These are phyloP conservation scores for Crotalus horridus DNA, from an alignment of 2,113 vertebrate genomes.

Conservation along the genomic window DNA sequence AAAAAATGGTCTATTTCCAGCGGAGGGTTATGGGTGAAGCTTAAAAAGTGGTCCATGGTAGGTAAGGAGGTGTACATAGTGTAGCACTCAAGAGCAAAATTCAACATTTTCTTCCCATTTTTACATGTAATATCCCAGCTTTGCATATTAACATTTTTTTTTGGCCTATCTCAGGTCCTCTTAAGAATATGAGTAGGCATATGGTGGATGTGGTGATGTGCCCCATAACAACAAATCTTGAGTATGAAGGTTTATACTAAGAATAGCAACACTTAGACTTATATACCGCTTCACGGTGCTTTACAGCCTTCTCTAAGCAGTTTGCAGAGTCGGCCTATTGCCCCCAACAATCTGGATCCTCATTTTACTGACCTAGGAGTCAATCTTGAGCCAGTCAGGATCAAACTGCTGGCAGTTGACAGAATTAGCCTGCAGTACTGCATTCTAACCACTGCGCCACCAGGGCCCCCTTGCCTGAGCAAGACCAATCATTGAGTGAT, in stretches of 20 bases:
- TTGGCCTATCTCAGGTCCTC: background rate
- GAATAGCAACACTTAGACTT: background rate
- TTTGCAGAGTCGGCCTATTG: background rate
- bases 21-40: background rate
- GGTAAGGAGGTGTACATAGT: background rate
- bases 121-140: background rate
- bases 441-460: background rate
- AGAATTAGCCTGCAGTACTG: background rate
- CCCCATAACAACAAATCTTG: background rate
- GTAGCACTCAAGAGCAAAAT: background rate
- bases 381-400: background rate
- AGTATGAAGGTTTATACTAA: background rate
- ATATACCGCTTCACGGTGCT: background rate
- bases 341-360: background rate
- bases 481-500: background rate
- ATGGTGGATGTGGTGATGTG: background rate
- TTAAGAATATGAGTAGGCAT: background rate
- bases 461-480: background rate
- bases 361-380: background rate
- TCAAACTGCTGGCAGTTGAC: background rate
- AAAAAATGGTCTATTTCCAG: background rate
- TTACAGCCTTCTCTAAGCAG: background rate
- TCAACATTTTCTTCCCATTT: background rate
- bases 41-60: background rate
- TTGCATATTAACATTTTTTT: too few species aligned